Percentiles rank a stretch among this genome's conserved stretches.
These are phyloP conservation scores for Hepsetus odoe DNA, from an alignment of 2,113 vertebrate species.

Conservation along the genomic window DNA sequence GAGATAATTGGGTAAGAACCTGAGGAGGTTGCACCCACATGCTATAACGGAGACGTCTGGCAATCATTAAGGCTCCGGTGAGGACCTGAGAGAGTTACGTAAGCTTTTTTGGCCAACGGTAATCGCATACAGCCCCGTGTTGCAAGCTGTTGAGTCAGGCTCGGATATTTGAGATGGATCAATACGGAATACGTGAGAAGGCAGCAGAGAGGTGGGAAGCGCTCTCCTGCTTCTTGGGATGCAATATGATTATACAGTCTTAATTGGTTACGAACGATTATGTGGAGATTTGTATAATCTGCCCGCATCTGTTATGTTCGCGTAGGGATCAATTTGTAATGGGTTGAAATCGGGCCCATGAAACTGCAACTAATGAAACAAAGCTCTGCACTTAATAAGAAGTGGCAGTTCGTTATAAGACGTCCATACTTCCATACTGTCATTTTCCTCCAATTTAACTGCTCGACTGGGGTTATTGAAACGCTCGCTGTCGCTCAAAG, in stretches of 20 bases:
- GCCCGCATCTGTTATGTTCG: constrained; percentile 44
- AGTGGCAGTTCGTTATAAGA: not conserved
- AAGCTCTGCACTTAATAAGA: constrained; percentile 14
- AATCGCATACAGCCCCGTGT: constrained; percentile 10
- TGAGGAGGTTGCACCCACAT: not conserved
- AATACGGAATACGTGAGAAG: constrained; percentile 27
- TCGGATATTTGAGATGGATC: constrained; percentile 30
- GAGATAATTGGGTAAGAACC: constrained; percentile 7
- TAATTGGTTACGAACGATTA: constrained; percentile 54
- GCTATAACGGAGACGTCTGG: constrained; percentile 2
- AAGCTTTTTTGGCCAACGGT: constrained; percentile 11
- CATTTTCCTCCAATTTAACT: not conserved
- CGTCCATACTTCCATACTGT: not conserved
- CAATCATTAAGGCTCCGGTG: constrained; percentile 1
- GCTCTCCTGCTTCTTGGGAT: constrained; percentile 7
- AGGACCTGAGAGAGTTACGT: constrained; percentile 22
- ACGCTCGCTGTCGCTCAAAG: not conserved
- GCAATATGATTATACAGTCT: constrained; percentile 33
- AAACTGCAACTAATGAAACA: constrained; percentile 29
- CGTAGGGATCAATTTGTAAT: constrained; percentile 56
- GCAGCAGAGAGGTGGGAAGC: constrained; percentile 17
- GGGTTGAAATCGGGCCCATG: not conserved
- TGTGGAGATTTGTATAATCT: constrained; percentile 51
- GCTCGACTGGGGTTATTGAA: not conserved
- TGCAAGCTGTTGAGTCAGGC: constrained; percentile 43